Conservation (phyloP, 1,140 invertebrate genomes). For the Hydropsyche tenuis region DNA sequence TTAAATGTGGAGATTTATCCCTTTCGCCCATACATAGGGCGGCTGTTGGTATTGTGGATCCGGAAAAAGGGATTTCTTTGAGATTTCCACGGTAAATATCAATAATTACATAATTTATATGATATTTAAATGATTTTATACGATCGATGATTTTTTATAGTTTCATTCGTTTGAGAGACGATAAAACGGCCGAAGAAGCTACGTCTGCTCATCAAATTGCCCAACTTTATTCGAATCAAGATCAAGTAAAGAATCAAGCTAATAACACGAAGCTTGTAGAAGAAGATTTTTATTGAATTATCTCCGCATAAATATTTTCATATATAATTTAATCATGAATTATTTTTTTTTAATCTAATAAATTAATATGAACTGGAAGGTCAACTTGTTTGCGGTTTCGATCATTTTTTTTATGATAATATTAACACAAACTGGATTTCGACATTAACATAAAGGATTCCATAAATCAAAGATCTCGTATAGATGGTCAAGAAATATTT, state of each 20-base stretch:
- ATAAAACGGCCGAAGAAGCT: constrained; percentile 93
- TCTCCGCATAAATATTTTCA: too few relatives aligned
- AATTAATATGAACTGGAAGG: too few relatives aligned
- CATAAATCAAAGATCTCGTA: too few relatives aligned
- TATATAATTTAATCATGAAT: too few relatives aligned
- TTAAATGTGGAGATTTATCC: constrained; percentile 98
- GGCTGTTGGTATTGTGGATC: constrained; percentile 88
- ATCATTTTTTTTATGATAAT: too few relatives aligned
- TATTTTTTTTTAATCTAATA: too few relatives aligned
- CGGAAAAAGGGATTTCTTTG: constrained; percentile 93
- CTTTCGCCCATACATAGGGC: constrained; percentile 94
- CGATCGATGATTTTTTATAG: constrained; percentile 55
- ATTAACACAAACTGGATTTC: too few relatives aligned
- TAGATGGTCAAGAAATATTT: constrained; percentile 13
- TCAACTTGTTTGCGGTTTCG: too few relatives aligned
- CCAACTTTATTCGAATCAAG: constrained; percentile 85
- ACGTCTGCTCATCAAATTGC: constrained; percentile 89
- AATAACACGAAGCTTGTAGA: constrained; percentile 35
- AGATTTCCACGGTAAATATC: constrained; percentile 82
- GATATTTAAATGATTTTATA: too few relatives aligned
- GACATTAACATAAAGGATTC: too few relatives aligned
- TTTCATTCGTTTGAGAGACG: constrained; percentile 90
- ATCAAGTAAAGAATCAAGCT: constrained; percentile 86
- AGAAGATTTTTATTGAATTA: constrained; percentile 48
- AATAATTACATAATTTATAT: too few relatives aligned